Base-by-base conservation (phyloP, 2,797 vertebrate genomes). In the Lacerta viridis region DNA sequence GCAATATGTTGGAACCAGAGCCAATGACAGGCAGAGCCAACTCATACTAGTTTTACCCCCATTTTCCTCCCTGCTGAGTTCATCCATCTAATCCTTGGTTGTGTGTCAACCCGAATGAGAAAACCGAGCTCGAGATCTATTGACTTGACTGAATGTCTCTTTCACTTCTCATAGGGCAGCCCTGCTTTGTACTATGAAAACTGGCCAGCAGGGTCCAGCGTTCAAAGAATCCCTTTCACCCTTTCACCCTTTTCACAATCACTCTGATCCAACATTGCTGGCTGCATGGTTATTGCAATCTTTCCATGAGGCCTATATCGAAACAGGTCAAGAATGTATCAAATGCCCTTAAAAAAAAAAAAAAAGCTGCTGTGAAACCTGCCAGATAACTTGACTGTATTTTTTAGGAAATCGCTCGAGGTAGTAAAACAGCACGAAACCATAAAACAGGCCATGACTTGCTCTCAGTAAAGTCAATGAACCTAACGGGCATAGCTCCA, bases 381-480 rank as follows among this genome's bases (percentile, higher is more conserved):
- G 77, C 33, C 46, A 71, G 66, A 39, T 71, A 80, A 39, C 43
- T 71, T 80, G 77, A 39, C 66, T 86, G 85, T 79, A 7, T 80
- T 86, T 85, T 77, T 79, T 17, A 59, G 33, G 77, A 80, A 86
- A 86, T 71, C 77, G 80, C 13, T 71, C 9, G 5, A 80, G 85
- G 77, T 69, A 69, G 25, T 71, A 71, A 80, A 86, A 80, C 77
- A 71, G 66, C 77, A 72, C 1, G 25, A 80, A 71, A 71, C 76
- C 66, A 59, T 86, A 80, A 86, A 86, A 80, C 46, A 41, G 77
- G 66, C 64, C 77, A n/a, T 86, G 85, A 86, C 66, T 80, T 78
- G 85, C 23, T 71, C 77, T 80, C 77, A 27, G 66, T 80, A 80
- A 86, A 86, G 66, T 86, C 85, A 80, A 39, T 59, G 85, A 86